Evolutionary conservation across 2,113 vertebrate species (phyloP).

Genomic region (Fulica atra): DNA sequence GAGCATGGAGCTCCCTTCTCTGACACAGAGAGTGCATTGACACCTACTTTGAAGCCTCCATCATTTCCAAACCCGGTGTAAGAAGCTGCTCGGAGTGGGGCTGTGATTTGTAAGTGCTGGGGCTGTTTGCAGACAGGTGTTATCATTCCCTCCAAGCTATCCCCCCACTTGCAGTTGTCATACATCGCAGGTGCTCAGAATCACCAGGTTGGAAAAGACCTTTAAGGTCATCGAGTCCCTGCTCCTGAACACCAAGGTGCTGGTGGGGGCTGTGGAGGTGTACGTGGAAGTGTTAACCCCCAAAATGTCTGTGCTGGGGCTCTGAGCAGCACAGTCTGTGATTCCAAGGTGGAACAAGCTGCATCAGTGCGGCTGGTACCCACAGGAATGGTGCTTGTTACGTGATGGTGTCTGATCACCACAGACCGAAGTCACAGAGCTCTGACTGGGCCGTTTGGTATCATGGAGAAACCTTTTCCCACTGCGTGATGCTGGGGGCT

Average conservation of each 20-base stretch:
- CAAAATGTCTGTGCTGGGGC: background rate
- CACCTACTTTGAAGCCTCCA: background rate
- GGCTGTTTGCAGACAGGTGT: background rate
- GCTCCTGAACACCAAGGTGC: background rate
- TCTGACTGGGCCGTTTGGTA: background rate
- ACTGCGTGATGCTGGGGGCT: background rate
- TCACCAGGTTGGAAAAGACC: too few relatives aligned
- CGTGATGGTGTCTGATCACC: background rate
- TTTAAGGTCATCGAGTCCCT: too few relatives aligned
- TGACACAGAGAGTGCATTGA: background rate
- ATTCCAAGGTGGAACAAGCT: background rate
- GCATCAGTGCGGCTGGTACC: background rate
- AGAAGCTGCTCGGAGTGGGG: background rate
- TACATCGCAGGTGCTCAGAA: fast-evolving
- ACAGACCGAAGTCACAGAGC: background rate
- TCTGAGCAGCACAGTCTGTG: background rate
- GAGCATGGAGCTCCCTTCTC: background rate
- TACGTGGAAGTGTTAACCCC: fast-evolving
- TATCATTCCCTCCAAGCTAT: background rate
- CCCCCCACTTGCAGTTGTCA: fast-evolving
- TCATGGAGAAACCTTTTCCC: background rate
- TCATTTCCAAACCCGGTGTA: fast-evolving
- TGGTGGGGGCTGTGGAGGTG: background rate
- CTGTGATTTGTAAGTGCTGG: fast-evolving
- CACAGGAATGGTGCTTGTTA: fast-evolving